phyloP scores from a whole-genome alignment of 2,113 vertebrate genomes.

The Heptranchias perlo region DNA sequence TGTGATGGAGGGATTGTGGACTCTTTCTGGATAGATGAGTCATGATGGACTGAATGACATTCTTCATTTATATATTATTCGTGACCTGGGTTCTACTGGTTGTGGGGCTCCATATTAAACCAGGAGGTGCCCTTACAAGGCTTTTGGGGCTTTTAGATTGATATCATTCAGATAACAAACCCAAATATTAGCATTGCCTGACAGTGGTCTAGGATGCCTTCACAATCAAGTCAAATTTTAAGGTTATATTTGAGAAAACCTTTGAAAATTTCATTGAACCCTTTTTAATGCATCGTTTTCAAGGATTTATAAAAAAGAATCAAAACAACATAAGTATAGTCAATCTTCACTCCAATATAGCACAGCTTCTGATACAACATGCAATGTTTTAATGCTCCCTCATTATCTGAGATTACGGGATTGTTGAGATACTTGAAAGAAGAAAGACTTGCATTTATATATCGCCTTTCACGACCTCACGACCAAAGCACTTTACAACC shows the following conservation, averaged over 20 bases:
- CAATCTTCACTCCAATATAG: too few species aligned
- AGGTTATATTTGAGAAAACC: neutral
- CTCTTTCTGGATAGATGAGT: neutral
- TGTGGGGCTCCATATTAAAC: neutral
- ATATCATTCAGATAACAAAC: neutral
- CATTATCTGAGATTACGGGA: too few species aligned
- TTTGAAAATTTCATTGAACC: neutral
- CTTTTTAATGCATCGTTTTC: neutral
- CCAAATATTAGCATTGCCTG: neutral
- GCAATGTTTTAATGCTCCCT: too few species aligned
- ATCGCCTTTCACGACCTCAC: too few species aligned
- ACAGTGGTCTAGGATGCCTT: neutral
- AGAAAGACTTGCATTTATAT: too few species aligned
- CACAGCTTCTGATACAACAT: too few species aligned
- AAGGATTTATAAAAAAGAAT: too few species aligned
- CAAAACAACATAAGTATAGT: too few species aligned
- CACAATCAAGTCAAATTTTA: neutral
- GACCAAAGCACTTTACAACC: too few species aligned
- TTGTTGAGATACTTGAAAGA: too few species aligned
- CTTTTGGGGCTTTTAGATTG: neutral
- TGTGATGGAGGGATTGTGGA: neutral
- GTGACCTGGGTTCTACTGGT: neutral
- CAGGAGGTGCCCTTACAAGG: neutral
- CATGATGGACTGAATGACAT: neutral
- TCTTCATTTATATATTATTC: neutral